Conservation (phyloP, 2,113 vertebrate genomes). For the Bagarius yarrelli region DNA sequence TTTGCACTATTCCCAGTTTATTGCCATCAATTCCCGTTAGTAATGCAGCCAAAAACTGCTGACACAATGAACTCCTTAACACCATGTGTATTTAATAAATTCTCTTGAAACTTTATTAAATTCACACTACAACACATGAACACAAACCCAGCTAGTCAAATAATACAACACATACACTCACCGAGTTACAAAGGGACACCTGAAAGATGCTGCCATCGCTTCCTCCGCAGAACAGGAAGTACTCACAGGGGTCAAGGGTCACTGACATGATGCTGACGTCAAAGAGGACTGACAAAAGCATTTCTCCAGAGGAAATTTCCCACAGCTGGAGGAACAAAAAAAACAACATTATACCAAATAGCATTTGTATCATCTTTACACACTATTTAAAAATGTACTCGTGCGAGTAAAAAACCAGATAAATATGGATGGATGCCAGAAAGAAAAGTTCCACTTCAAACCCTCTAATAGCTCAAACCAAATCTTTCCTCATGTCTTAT, state of each 20-base stretch:
- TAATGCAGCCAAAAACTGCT: not conserved
- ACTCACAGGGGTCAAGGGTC: conserved; percentile 89
- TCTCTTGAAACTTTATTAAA: not conserved
- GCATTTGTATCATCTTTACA: too few species aligned
- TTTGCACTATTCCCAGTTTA: too few species aligned
- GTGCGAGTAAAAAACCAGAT: too few species aligned
- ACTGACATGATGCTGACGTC: conserved; percentile 89
- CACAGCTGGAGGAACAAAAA: conserved; percentile 74
- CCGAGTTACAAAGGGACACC: conserved; percentile 85
- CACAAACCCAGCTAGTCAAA: not conserved
- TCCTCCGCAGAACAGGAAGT: conserved; percentile 89
- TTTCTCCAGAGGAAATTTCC: conserved; percentile 90
- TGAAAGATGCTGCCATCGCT: conserved; percentile 91
- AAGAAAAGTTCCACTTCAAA: too few species aligned
- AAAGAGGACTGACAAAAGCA: conserved; percentile 89
- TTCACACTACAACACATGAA: not conserved
- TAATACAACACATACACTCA: conserved; percentile 56
- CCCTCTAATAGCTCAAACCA: too few species aligned
- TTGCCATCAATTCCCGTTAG: too few species aligned
- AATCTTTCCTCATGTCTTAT: not conserved
- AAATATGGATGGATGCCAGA: too few species aligned
- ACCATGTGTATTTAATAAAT: not conserved
- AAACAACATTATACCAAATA: not conserved
- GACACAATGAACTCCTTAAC: not conserved
- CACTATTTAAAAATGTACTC: too few species aligned